Base-by-base conservation (phyloP, 2,888 invertebrate genomes). In the Drosophila melanosoma region DNA sequence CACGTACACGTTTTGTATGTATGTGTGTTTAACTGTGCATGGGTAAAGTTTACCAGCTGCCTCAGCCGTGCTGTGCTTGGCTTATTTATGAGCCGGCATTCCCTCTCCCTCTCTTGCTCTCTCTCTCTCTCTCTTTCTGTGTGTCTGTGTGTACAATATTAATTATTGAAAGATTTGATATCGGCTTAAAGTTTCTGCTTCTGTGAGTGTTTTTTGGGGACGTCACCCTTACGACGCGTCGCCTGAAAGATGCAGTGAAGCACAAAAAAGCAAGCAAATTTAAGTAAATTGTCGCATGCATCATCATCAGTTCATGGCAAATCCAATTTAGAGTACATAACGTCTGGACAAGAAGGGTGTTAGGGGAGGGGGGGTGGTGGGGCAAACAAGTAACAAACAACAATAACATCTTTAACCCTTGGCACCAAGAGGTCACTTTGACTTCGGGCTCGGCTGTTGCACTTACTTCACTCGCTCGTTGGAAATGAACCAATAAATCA, bases 401-500 rank as follows among this genome's bases (percentile, higher is more conserved):
- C 62, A 42, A 53, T 52, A 77, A 72, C 63, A 67, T 69, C 57
- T 69, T 78, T 69, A 60, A 67, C 74, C 74, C 82, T 42, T 49
- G 32, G 45, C 61, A 45, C 36, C 40, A 54, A 11, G 64, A 35
- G 71, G 64, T 77, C 71, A 70, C 77, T 74, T 77, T 71, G 58
- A 48, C 48, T 33, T 33, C 33, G 38, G 42, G 42, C 40, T 59
- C 38, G 74, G 51, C 75, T 64, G 76, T 62, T 89, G 89, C 85
- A 89, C 79, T 87, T 63, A 69, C 56, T 62, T 58, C 38, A 69
- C 52, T 70, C 68, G 40, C 65, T 65, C 67, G 65, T 70, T 90
- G 89, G 84, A 85, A 85, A 90, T 90, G 90, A 85, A 90, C 90
- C 90, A 89, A 85, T 85, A 85, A 85, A 85, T 85, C 85, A 90